Conservation (phyloP, 2,113 vertebrate genomes). For the Strix aluco region DNA sequence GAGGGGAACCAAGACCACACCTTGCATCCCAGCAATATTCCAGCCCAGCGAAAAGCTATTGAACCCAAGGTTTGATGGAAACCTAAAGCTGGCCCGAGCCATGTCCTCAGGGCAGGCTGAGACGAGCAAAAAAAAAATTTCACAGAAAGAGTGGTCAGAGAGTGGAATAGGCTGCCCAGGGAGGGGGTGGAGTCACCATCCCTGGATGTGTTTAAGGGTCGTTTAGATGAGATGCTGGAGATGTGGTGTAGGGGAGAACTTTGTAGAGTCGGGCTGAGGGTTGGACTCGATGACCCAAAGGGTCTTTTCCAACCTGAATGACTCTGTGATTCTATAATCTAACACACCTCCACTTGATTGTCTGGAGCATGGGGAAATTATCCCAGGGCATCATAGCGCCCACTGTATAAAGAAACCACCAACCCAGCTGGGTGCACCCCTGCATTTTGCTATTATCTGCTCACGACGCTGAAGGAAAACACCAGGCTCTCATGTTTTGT, state of each 20-base stretch:
- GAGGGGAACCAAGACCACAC: background rate
- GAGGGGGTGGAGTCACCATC: too few species aligned
- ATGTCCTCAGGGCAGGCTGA: background rate
- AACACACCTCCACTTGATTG: background rate
- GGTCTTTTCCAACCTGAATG: too few species aligned
- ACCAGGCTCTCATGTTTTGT: rapidly evolving
- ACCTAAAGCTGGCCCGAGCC: background rate
- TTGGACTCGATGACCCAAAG: too few species aligned
- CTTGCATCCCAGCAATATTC: background rate
- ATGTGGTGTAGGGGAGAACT: too few species aligned
- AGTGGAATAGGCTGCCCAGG: too few species aligned
- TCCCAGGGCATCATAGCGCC: background rate
- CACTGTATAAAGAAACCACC: rapidly evolving
- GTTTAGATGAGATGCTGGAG: too few species aligned
- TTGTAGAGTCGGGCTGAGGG: too few species aligned
- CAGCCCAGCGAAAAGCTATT: background rate
- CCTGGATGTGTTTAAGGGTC: too few species aligned
- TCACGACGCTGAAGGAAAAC: background rate
- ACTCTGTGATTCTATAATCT: too few species aligned
- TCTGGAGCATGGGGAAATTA: background rate
- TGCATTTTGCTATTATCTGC: background rate
- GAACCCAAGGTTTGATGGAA: background rate
- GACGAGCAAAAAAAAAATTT: too few species aligned
- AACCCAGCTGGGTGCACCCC: too few species aligned
- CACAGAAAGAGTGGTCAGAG: too few species aligned